Evolutionary conservation across 2,888 invertebrate species (phyloP), one percentile per base, ranked within the genome.

Genomic region (Saturnia pavonia): DNA sequence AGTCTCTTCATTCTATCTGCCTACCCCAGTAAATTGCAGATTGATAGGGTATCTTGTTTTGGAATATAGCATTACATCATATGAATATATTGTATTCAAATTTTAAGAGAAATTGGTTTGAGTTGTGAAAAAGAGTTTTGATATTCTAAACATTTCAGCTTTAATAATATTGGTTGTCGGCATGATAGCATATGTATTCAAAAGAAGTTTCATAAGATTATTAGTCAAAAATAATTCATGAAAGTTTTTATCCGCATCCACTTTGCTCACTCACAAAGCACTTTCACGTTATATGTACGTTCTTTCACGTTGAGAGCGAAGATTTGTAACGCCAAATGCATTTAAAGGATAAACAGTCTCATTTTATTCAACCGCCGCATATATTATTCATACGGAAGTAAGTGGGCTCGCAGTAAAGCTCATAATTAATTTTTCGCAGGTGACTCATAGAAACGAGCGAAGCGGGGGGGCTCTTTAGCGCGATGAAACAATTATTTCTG

Each of bases 341-440:
- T 91, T 91, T 91, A 92, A 89, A 88, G 91, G 88, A 89, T 91
- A 92, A 91, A 91, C 91, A 90, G 88, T 86, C 87, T 81, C 86
- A 77, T 82, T 88, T 89, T 90, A 88, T 89, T 83, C 86, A 70
- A 70, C 80, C 75, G 77, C 79, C 84, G 83, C 84, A 91, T 91
- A 91, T 91, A 87, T 91, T 91, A 92, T 92, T 91, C 90, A 91
- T 60, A 60, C 84, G 78, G 80, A 77, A 78, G 80, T 80, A 85
- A 90, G 87, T 87, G 88, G 80, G 82, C 83, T 84, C 84, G 84
- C 79, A 82, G 82, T 84, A 86, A 34, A 81, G 85, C 72, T 76
- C 72, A 82, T 91, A 91, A 91, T 91, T 88, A 91, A 88, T 88
- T 90, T 90, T 86, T 77, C 78, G 84, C 83, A 83, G 81, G 79